phyloP scores from a whole-genome alignment of 2,797 vertebrate species.

The Acanthopagrus latus region DNA sequence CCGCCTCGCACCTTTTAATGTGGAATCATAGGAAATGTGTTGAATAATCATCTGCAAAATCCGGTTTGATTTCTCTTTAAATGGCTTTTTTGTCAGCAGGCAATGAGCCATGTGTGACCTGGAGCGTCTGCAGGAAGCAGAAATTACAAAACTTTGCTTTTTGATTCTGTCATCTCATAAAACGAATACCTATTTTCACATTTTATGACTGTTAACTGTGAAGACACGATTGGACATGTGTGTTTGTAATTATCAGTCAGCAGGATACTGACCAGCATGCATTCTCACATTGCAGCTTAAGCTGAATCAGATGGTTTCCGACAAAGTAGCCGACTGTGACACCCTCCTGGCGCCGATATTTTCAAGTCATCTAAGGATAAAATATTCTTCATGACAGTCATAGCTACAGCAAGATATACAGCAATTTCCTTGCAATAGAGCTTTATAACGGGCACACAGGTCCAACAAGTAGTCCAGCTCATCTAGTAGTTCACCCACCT shows the following conservation, averaged over 20 bases:
- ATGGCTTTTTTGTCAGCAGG: slow-evolving; percentile 29
- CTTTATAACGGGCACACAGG: slow-evolving; percentile 18
- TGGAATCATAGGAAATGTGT: slow-evolving; percentile 49
- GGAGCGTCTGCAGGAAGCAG: slow-evolving; percentile 9
- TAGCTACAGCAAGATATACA: slow-evolving; percentile 32
- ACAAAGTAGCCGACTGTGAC: slow-evolving; percentile 23
- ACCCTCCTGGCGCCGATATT: slow-evolving; percentile 45
- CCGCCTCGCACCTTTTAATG: slow-evolving; percentile 43
- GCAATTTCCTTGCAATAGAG: slow-evolving; percentile 35
- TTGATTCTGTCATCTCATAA: slow-evolving; percentile 6
- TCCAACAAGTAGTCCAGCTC: slow-evolving; percentile 52
- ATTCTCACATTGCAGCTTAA: slow-evolving; percentile 27
- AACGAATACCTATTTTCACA: slow-evolving; percentile 15
- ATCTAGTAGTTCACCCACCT: slow-evolving; percentile 15
- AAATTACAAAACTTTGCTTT: neutral
- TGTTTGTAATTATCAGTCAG: slow-evolving; percentile 38
- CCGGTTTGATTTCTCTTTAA: slow-evolving; percentile 45
- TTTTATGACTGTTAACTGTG: neutral
- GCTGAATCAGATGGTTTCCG: slow-evolving; percentile 25
- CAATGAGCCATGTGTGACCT: slow-evolving; percentile 22
- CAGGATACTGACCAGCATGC: slow-evolving; percentile 25
- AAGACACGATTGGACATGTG: neutral
- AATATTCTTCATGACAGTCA: slow-evolving; percentile 21
- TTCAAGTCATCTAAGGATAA: slow-evolving; percentile 60
- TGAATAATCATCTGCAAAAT: slow-evolving; percentile 25